Evolutionary conservation across 1,140 invertebrate species (phyloP), one percentile per base, ranked within the genome.

Genomic region (Uloborus diversus): DNA sequence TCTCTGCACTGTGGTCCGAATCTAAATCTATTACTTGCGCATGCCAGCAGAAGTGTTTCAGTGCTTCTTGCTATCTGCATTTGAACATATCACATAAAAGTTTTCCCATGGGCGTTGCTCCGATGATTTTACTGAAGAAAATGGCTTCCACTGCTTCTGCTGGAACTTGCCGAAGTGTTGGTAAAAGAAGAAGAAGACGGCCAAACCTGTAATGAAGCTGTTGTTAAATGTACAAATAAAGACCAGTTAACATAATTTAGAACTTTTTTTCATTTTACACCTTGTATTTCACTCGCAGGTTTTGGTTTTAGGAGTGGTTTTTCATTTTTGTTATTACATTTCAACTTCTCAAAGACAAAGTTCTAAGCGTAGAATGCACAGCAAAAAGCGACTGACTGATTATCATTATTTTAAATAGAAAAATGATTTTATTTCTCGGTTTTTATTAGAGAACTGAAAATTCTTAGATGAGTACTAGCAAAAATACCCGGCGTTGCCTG

Each of bases 31-130:
- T 49, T 49, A 49, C 20, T 49, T 49, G 20, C 20, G 47, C 47
- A 13, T 49, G 47, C 20, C 47, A 49, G 47, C 20, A 49, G 47
- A 49, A 49, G n/a, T n/a, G 17, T 17, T 17, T 23, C 49, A 14
- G 49, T 23, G 49, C 17, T 23, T n/a, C 17, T 14, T 51, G 49
- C 23, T 14, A 14, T 23, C 23, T 51, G 17, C 28, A 95, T 88
- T 95, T 95, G 87, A 96, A 98, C 96, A 99, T 97, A 87, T 98
- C 96, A 87, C 95, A 97, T 4, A 99, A 88, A 1, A 99, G 94
- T 89, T 97, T 97, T 86, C 97, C 96, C 94, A 98, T 97, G 2
- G 96, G 94, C 17, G 96, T 97, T 81, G 95, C 95, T 4, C 96
- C 96, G 57, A 98, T 97, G 0, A 95, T 97, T 81, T 93, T 90